Percentiles rank a stretch among this genome's conserved stretches.
phyloP scores from a whole-genome alignment of 2,888 invertebrate genomes.

The Conistra vaccinii region DNA sequence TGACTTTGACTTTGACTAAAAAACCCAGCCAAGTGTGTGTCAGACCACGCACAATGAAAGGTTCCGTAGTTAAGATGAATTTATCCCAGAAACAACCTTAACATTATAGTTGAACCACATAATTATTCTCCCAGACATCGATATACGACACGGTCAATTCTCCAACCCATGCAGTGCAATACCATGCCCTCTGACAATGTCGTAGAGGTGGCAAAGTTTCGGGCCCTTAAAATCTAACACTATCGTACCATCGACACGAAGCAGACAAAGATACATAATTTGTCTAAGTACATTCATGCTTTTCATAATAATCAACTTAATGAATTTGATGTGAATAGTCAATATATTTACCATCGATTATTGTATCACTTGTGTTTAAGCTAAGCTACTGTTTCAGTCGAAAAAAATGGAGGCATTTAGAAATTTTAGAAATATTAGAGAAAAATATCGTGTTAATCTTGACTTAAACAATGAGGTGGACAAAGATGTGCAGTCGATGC shows the following conservation, averaged over 20 bases:
- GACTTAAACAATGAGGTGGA: background rate
- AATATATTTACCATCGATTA: background rate
- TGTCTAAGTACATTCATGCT: background rate
- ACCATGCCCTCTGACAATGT: too few species aligned
- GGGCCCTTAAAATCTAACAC: too few species aligned
- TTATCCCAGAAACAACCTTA: too few species aligned
- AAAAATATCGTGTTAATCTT: background rate
- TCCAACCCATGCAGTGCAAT: too few species aligned
- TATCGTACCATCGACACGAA: background rate
- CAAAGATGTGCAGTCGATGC: constrained; percentile 13
- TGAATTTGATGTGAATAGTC: background rate
- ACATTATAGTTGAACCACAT: too few species aligned
- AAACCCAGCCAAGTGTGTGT: too few species aligned
- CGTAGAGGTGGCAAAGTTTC: too few species aligned
- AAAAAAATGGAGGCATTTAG: background rate
- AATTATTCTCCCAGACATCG: too few species aligned
- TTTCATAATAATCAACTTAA: background rate
- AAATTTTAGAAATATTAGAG: background rate
- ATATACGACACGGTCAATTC: too few species aligned
- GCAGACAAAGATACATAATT: background rate
- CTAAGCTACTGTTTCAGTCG: background rate
- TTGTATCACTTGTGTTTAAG: background rate
- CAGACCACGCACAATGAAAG: too few species aligned
- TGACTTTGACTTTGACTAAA: too few species aligned
- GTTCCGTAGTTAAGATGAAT: too few species aligned